These are phyloP conservation scores for Drosophila arawakana DNA, from an alignment of 1,140 invertebrate genomes.

Conservation along the genomic window DNA sequence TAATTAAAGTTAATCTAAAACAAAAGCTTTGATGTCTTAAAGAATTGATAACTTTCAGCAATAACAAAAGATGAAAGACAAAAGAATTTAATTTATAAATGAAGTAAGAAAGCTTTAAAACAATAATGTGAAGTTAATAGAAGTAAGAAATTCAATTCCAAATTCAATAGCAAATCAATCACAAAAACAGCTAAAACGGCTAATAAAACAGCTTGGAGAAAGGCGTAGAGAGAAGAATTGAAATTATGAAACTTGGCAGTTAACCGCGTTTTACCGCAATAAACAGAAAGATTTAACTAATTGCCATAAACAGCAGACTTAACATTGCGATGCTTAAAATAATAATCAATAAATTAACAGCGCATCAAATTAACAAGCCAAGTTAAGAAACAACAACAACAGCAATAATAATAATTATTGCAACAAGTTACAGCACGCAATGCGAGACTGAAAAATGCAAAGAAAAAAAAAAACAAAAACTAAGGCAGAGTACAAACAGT, in stretches of 20 bases:
- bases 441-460: constrained; percentile 10
- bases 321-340: constrained; percentile 15
- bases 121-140: no score
- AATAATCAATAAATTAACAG: constrained; percentile 73
- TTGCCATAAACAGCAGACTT: constrained; percentile 22
- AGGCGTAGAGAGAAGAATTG: not conserved
- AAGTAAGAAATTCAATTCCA: no score
- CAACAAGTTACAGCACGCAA: constrained; percentile 35
- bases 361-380: constrained; percentile 70
- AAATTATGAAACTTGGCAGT: not conserved
- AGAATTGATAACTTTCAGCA: no score
- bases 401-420: constrained; percentile 16
- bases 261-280: not conserved
- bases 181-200: not conserved
- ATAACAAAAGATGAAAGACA: no score
- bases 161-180: not conserved
- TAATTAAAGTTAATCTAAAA: no score
- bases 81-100: no score
- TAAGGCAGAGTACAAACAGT: constrained; percentile 11
- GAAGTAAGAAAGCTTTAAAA: no score
- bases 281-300: constrained; percentile 27
- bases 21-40: not conserved
- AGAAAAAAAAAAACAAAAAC: not conserved
- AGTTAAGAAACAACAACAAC: constrained; percentile 32
- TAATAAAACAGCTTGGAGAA: not conserved